These are phyloP conservation scores for Megaptera novaeangliae DNA, from an alignment of 2,113 vertebrate species.

Conservation along the genomic window DNA sequence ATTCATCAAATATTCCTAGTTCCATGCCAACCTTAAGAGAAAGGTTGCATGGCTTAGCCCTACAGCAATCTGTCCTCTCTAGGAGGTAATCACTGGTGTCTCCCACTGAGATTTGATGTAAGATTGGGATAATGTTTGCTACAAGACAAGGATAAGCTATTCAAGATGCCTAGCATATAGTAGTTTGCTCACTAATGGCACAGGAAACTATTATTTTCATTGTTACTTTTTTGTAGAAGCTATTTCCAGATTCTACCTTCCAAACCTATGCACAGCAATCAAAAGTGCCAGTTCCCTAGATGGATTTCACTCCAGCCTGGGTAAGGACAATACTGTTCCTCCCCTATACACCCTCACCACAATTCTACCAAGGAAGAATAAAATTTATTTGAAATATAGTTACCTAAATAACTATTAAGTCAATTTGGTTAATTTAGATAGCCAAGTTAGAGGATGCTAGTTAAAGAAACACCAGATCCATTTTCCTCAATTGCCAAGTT, in stretches of 20 bases:
- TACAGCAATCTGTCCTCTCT: not conserved
- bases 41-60: not conserved
- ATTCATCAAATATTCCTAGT: not conserved
- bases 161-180: not conserved
- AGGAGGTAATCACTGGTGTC: not conserved
- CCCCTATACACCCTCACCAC: not conserved
- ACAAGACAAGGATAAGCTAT: not conserved
- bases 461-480: not conserved
- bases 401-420: not conserved
- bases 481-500: not conserved
- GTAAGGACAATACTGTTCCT: not conserved
- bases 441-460: not conserved
- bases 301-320: not conserved
- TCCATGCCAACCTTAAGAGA: not conserved
- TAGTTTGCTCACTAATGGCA: not conserved
- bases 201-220: not conserved
- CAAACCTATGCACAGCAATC: not conserved
- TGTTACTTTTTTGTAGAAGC: not conserved
- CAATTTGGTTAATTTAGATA: not conserved
- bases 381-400: not conserved
- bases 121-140: not conserved
- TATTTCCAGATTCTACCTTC: not conserved
- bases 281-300: not conserved
- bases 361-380: not conserved
- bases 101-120: not conserved